Conservation (phyloP, 2,797 vertebrate genomes). For the Pygocentrus nattereri region DNA sequence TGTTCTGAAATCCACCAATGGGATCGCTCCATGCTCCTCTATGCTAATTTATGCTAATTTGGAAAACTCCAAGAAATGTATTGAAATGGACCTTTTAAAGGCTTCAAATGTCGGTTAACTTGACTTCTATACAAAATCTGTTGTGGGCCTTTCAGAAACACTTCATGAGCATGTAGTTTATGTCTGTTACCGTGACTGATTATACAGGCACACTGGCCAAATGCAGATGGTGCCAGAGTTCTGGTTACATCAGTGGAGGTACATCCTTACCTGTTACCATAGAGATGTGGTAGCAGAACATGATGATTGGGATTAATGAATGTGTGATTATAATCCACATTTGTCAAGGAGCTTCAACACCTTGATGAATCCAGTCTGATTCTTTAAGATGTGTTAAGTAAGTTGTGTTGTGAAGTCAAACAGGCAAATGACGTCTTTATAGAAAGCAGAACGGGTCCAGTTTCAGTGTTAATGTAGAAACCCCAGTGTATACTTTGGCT, state of each 20-base stretch:
- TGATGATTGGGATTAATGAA: background rate
- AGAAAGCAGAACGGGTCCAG: too few relatives aligned
- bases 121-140: background rate
- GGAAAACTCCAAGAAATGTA: background rate
- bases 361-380: slow-evolving; percentile 1
- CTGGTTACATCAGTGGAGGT: background rate
- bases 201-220: background rate
- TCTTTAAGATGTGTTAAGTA: too few relatives aligned
- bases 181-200: background rate
- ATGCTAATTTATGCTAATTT: background rate
- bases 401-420: too few relatives aligned
- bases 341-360: background rate
- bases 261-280: background rate
- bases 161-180: too few relatives aligned
- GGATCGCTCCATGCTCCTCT: background rate
- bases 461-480: too few relatives aligned
- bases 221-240: too few relatives aligned
- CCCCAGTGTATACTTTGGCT: too few relatives aligned
- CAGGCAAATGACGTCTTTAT: too few relatives aligned
- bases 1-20: background rate
- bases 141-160: background rate
- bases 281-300: background rate
- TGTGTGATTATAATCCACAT: background rate
- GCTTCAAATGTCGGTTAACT: background rate
- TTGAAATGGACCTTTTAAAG: background rate